These are phyloP conservation scores for Rapana venosa DNA, from an alignment of 2,888 invertebrate genomes.

Conservation along the genomic window DNA sequence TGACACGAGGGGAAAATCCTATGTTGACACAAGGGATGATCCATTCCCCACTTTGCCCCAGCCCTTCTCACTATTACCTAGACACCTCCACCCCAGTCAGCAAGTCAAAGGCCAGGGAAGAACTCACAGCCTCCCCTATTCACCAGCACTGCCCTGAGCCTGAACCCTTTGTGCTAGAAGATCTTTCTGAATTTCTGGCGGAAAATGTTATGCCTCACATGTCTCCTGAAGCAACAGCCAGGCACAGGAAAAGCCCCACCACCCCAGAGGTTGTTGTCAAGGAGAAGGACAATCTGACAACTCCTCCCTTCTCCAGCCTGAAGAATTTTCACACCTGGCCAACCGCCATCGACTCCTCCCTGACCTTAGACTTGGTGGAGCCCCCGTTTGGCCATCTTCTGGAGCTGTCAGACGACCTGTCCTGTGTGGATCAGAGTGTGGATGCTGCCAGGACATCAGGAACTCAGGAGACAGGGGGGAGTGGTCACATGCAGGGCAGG, in stretches of 20 bases:
- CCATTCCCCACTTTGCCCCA: background rate
- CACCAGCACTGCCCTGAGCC: no score
- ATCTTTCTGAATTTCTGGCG: background rate
- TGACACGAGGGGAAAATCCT: background rate
- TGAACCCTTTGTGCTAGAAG: background rate
- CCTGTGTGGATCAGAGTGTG: background rate
- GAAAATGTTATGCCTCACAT: background rate
- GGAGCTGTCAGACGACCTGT: background rate
- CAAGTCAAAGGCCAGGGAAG: background rate
- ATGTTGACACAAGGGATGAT: background rate
- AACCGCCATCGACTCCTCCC: background rate
- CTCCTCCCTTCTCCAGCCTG: background rate
- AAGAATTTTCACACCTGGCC: background rate
- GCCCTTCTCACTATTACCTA: background rate
- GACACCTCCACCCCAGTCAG: slow-evolving; percentile 2
- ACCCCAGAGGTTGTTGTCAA: background rate
- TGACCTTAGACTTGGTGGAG: background rate
- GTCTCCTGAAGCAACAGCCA: background rate
- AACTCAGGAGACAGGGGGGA: background rate
- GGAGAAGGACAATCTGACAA: background rate
- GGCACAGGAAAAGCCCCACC: no score
- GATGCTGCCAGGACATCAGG: background rate
- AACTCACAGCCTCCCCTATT: background rate
- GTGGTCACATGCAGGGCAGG: background rate
- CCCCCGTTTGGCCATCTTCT: background rate